A percentile compares a stretch with the other conserved stretches of the same genome.
phyloP scores from a whole-genome alignment of 35 echinoderm and acorn worm species.

The Anneissia japonica region DNA sequence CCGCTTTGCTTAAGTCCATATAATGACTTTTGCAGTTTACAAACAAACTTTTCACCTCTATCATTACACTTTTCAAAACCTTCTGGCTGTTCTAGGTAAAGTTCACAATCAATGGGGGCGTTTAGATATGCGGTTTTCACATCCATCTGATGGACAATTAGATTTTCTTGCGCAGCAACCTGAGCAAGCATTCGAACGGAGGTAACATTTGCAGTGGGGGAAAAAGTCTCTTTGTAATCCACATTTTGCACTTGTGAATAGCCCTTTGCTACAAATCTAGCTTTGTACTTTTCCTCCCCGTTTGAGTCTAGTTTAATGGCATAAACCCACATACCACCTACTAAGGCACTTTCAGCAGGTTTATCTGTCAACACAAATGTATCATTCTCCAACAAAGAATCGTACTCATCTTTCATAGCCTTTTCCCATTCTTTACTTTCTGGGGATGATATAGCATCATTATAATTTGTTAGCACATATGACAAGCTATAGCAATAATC shows the following conservation, averaged over 20 bases:
- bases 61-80: slow-evolving; percentile 15
- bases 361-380: not conserved
- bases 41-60: slow-evolving; percentile 1
- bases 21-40: slow-evolving; percentile 31
- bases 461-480: not conserved
- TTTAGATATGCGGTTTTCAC: slow-evolving; percentile 28
- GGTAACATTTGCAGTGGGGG: slow-evolving; percentile 33
- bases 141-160: slow-evolving; percentile 52
- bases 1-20: slow-evolving; percentile 45
- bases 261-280: slow-evolving; percentile 31
- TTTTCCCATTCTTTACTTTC: not conserved
- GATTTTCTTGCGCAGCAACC: slow-evolving; percentile 24
- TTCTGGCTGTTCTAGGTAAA: slow-evolving; percentile 37
- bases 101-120: slow-evolving; percentile 36
- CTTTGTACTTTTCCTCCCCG: not conserved
- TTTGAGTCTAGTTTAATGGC: not conserved
- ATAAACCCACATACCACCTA: not conserved
- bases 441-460: not conserved
- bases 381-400: not conserved
- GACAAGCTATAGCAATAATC: not conserved
- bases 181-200: slow-evolving; percentile 20
- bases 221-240: slow-evolving; percentile 37
- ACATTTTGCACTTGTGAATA: slow-evolving; percentile 22
- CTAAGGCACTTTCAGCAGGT: not conserved
- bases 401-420: not conserved